A percentile compares a stretch with the other conserved stretches of the same genome.
These are phyloP conservation scores for Temnothorax rugatulus DNA, from an alignment of 2,888 invertebrate species.

Conservation along the genomic window DNA sequence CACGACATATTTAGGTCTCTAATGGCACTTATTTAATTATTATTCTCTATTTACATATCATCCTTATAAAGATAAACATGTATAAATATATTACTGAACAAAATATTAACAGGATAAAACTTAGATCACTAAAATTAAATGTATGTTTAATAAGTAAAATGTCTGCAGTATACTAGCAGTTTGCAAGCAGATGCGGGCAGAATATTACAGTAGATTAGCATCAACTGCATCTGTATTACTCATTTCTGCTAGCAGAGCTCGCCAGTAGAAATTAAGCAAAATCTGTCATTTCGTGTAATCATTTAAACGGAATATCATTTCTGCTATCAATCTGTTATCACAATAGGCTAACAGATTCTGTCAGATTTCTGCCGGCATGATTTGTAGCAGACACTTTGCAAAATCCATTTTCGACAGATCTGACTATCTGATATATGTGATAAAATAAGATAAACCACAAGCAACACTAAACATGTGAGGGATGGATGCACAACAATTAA, in stretches of 20 bases:
- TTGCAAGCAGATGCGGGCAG: neutral
- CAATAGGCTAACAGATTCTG: neutral
- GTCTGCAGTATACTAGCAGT: neutral
- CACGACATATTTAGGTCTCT: neutral
- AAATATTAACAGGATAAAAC: neutral
- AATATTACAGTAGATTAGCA: neutral
- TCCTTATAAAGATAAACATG: neutral
- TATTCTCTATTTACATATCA: neutral
- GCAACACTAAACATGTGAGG: neutral
- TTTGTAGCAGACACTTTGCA: neutral
- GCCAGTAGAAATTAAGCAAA: too few relatives aligned
- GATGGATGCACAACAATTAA: neutral
- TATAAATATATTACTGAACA: neutral
- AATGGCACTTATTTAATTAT: neutral
- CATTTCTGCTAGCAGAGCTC: neutral
- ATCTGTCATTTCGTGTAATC: neutral
- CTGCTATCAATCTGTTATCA: neutral
- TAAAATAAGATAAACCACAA: neutral
- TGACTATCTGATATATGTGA: neutral
- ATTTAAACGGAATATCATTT: neutral
- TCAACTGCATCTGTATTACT: too few relatives aligned
- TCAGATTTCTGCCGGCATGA: neutral
- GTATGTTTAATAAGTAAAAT: too few relatives aligned
- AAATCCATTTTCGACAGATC: neutral
- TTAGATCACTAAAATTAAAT: neutral